Percentiles rank a stretch among this genome's conserved stretches.
Conservation (phyloP, 2,113 vertebrate genomes). For the Ammodytes dubius region DNA sequence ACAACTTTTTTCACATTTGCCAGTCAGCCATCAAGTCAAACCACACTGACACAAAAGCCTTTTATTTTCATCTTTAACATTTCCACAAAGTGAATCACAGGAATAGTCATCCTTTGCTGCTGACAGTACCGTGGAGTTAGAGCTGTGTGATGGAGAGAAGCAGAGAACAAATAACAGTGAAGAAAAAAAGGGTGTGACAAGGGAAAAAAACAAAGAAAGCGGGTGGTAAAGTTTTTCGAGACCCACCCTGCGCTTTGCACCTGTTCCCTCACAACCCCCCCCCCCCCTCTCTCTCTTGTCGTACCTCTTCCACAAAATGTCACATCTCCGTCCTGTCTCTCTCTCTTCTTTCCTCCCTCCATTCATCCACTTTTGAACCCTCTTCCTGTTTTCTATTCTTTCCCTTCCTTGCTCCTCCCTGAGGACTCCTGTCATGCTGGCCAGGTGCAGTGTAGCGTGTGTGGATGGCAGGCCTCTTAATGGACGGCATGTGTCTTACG, state of each 20-base stretch:
- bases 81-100: background rate
- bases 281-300: background rate
- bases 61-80: background rate
- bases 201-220: slow-evolving; percentile 15
- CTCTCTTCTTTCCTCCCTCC: background rate
- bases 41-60: background rate
- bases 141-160: background rate
- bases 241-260: slow-evolving; percentile 42
- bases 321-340: background rate
- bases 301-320: background rate
- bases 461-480: slow-evolving; percentile 56
- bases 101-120: background rate
- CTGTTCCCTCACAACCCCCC: slow-evolving; percentile 28
- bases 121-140: background rate
- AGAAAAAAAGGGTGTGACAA: background rate
- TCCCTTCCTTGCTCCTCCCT: slow-evolving; percentile 4
- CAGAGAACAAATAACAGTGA: background rate
- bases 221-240: background rate
- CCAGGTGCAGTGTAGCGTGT: slow-evolving; percentile 66
- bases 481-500: slow-evolving; percentile 65
- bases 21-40: background rate
- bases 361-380: background rate
- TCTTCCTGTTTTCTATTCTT: slow-evolving; percentile 1
- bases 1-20: background rate
- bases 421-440: slow-evolving; percentile 34